These are phyloP conservation scores for Microtus agrestis DNA, from an alignment of 2,797 vertebrate species.

Conservation along the genomic window DNA sequence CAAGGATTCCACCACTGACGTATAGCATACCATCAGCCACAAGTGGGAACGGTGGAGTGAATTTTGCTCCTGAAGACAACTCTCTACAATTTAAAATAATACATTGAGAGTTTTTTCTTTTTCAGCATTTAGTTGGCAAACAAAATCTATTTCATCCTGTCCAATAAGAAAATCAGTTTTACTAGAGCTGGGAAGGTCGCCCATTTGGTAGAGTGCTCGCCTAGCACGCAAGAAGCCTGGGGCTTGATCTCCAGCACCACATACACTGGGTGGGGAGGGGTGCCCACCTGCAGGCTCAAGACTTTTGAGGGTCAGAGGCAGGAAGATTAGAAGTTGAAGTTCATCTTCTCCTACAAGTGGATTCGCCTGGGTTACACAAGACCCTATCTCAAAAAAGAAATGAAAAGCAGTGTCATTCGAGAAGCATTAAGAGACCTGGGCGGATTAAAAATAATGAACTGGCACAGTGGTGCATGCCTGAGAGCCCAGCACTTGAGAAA, in stretches of 20 bases:
- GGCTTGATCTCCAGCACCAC: neutral
- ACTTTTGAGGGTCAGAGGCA: neutral
- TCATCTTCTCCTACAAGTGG: neutral
- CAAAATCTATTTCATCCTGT: slow-evolving; percentile 22
- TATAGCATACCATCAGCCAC: neutral
- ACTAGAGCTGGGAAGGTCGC: neutral
- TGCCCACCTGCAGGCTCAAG: neutral
- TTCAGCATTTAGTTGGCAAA: neutral
- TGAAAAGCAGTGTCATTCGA: slow-evolving; percentile 18
- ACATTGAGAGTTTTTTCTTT: neutral
- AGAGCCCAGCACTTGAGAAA: neutral
- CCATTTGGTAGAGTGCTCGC: neutral
- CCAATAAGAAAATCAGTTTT: slow-evolving; percentile 18
- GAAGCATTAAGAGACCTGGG: neutral
- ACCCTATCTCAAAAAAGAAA: neutral
- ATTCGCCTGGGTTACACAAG: neutral
- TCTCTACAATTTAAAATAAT: slow-evolving; percentile 43
- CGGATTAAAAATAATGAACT: neutral
- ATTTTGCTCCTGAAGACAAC: slow-evolving; percentile 19
- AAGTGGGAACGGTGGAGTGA: neutral
- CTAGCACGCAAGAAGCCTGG: neutral
- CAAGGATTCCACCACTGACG: neutral
- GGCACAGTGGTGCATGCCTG: neutral
- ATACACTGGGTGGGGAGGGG: no score
- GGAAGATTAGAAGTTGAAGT: neutral